These are phyloP conservation scores for Bombus superbus DNA, from an alignment of 1,140 invertebrate species.

Conservation along the genomic window DNA sequence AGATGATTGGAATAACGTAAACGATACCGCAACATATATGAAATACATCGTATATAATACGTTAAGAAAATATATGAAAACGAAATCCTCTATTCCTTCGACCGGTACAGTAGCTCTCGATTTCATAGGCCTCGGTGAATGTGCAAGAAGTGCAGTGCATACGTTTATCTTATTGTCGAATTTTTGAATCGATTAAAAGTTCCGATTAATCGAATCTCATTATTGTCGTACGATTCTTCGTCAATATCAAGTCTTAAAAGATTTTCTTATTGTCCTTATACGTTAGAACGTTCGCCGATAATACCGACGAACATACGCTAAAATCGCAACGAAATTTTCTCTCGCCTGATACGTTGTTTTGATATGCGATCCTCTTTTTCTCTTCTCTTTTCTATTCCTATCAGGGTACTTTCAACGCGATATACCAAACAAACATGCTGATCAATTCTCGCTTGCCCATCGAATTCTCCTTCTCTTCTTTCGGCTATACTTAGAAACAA, in stretches of 20 bases:
- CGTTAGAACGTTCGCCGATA: slow-evolving; percentile 27
- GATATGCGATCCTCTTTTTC: slow-evolving; percentile 21
- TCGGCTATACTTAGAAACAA: neutral
- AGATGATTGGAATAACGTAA: neutral
- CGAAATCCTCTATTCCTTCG: slow-evolving; percentile 46
- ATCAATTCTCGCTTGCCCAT: slow-evolving; percentile 48
- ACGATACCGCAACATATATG: neutral
- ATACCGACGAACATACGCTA: slow-evolving; percentile 8
- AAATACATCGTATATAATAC: neutral
- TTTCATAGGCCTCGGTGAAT: slow-evolving; percentile 61
- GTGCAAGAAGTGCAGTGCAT: slow-evolving; percentile 69
- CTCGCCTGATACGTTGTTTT: slow-evolving; percentile 10
- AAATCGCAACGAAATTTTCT: slow-evolving; percentile 30
- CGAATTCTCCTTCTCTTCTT: neutral
- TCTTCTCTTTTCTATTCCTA: slow-evolving; percentile 55
- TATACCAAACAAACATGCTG: slow-evolving; percentile 63
- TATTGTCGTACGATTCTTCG: slow-evolving; percentile 70
- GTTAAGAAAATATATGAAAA: neutral
- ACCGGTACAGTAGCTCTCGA: slow-evolving; percentile 12
- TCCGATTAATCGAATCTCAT: slow-evolving; percentile 49
- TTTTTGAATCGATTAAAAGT: slow-evolving; percentile 51
- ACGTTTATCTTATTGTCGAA: slow-evolving; percentile 72
- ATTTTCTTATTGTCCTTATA: slow-evolving; percentile 73
- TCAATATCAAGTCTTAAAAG: slow-evolving; percentile 49
- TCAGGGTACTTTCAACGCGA: slow-evolving; percentile 70